Percentiles rank a stretch among this genome's conserved stretches.
Evolutionary conservation across 2,888 invertebrate genomes (phyloP).

Genomic region (Tetranychus piercei): DNA sequence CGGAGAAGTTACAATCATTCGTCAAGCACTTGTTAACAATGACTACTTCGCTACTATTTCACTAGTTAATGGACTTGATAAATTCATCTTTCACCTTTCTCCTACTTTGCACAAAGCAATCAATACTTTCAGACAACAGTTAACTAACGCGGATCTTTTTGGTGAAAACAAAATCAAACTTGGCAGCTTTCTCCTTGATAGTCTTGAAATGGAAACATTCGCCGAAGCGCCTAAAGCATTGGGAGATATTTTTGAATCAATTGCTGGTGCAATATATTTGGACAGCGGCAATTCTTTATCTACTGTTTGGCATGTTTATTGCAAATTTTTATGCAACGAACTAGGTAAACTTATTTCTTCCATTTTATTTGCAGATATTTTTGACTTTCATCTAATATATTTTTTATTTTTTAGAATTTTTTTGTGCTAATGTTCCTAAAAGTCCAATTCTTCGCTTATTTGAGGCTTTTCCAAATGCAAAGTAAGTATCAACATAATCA

Average conservation of each 20-base stretch:
- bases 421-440: not conserved
- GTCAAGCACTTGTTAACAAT: slow-evolving; percentile 90
- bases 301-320: slow-evolving; percentile 51
- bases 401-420: not conserved
- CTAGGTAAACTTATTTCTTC: slow-evolving; percentile 19
- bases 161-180: not conserved
- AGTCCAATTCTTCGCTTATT: not conserved
- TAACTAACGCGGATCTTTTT: not conserved
- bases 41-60: slow-evolving; percentile 76
- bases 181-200: not conserved
- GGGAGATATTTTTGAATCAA: slow-evolving; percentile 80
- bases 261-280: slow-evolving; percentile 73
- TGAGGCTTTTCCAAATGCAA: not conserved
- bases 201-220: not conserved
- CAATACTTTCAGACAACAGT: not conserved
- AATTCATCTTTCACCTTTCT: not conserved
- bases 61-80: not conserved
- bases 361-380: not conserved
- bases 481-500: not conserved
- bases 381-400: not conserved
- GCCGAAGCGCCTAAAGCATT: slow-evolving; percentile 75
- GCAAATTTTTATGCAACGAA: slow-evolving; percentile 23
- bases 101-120: not conserved
- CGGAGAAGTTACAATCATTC: slow-evolving; percentile 72
- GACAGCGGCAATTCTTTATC: slow-evolving; percentile 56